phyloP scores from a whole-genome alignment of 2,888 invertebrate species.

The Caenorhabditis sulstoni region DNA sequence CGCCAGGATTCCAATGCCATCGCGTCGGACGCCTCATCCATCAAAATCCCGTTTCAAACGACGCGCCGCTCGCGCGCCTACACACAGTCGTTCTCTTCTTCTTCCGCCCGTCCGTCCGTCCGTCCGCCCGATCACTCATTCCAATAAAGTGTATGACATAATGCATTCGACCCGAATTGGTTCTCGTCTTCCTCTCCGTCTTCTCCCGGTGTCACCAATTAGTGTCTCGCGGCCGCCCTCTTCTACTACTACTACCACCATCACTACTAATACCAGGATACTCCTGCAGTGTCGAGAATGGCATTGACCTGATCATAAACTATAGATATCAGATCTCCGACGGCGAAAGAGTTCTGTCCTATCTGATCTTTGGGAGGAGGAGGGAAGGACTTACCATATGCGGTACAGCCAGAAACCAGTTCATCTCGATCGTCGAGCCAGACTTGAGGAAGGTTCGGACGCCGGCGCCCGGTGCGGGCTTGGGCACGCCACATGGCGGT shows the following conservation, averaged over 20 bases:
- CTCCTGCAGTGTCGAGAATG: slow-evolving; percentile 38
- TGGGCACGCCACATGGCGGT: slow-evolving; percentile 95
- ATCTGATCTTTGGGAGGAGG: no score
- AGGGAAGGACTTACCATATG: slow-evolving; percentile 89
- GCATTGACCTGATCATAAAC: slow-evolving; percentile 62
- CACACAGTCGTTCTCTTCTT: slow-evolving; percentile 8
- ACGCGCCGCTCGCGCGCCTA: no score
- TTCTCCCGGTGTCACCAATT: slow-evolving; percentile 29
- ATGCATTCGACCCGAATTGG: slow-evolving; percentile 55
- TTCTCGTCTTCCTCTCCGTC: slow-evolving; percentile 3
- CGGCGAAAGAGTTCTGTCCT: no score
- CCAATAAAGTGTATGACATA: slow-evolving; percentile 51
- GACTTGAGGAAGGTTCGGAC: slow-evolving; percentile 80
- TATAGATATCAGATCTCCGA: slow-evolving; percentile 45
- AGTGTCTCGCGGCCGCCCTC: slow-evolving; percentile 26
- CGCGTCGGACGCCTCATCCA: not conserved
- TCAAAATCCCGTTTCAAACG: slow-evolving; percentile 1
- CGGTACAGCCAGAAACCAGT: slow-evolving; percentile 95
- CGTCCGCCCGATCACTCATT: slow-evolving; percentile 31
- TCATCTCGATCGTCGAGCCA: slow-evolving; percentile 90
- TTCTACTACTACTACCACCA: not conserved
- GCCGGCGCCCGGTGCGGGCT: slow-evolving; percentile 83
- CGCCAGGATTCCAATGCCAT: no score
- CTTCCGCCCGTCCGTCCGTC: not conserved
- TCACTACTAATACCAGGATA: not conserved